These are phyloP conservation scores for Prionace glauca DNA, from an alignment of 2,797 vertebrate genomes.

Conservation along the genomic window DNA sequence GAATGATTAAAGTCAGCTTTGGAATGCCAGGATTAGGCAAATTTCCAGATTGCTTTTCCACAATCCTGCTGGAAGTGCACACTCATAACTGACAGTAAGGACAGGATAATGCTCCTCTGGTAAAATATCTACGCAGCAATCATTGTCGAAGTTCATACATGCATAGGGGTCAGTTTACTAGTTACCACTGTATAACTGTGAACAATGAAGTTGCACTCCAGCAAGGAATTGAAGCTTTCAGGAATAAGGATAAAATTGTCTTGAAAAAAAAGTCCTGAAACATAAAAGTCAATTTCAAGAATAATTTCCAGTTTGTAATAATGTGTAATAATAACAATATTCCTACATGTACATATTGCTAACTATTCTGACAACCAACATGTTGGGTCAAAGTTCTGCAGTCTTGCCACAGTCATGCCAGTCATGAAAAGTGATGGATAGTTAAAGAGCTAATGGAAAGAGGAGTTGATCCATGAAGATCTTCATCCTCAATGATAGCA, in stretches of 20 bases:
- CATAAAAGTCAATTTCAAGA: background rate
- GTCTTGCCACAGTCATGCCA: background rate
- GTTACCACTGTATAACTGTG: background rate
- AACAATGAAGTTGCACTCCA: background rate
- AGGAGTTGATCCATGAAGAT: background rate
- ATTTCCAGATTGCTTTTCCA: background rate
- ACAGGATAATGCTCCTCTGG: background rate
- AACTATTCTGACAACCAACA: background rate
- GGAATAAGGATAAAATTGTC: background rate
- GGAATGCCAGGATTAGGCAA: background rate
- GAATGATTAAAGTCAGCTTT: background rate
- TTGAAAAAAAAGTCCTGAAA: background rate
- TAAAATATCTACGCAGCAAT: background rate
- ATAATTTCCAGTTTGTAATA: background rate
- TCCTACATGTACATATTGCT: background rate
- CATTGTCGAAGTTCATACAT: background rate
- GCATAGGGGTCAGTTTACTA: background rate
- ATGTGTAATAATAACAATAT: background rate
- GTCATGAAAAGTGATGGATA: background rate
- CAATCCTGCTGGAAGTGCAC: background rate
- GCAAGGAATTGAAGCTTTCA: background rate
- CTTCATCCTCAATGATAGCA: background rate
- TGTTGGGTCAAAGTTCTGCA: background rate
- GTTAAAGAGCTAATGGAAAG: background rate
- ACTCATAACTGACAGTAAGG: background rate